Conservation (phyloP, 2,797 vertebrate species). For the Gouania willdenowi region DNA sequence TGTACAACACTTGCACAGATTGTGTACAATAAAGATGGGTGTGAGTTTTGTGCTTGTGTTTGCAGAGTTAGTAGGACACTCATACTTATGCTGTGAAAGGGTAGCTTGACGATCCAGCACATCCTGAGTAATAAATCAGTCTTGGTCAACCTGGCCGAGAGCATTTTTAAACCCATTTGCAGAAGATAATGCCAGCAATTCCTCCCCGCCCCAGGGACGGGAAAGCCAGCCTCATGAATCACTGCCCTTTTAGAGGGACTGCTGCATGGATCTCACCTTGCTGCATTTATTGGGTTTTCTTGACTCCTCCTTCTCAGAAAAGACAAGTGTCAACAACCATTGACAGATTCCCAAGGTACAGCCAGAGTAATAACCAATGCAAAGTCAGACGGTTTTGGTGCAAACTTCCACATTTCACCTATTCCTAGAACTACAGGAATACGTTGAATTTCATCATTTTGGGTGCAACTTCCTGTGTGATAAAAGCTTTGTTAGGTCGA, state of each 20-base stretch:
- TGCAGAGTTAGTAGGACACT: slow-evolving; percentile 12
- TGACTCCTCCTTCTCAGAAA: slow-evolving; percentile 44
- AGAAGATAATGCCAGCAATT: slow-evolving; percentile 78
- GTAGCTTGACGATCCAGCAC: slow-evolving; percentile 43
- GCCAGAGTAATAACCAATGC: too few species aligned
- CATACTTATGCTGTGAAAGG: slow-evolving; percentile 36
- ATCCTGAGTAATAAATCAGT: slow-evolving; percentile 76
- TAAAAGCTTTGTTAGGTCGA: too few species aligned
- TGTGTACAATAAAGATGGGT: slow-evolving; percentile 1
- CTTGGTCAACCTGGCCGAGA: slow-evolving; percentile 74
- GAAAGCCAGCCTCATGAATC: slow-evolving; percentile 71
- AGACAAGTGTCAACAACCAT: too few species aligned
- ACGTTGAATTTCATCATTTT: too few species aligned
- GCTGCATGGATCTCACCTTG: slow-evolving; percentile 61
- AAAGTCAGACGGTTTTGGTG: too few species aligned
- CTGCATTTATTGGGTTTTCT: slow-evolving; percentile 48
- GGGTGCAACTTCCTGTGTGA: too few species aligned
- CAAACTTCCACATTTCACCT: too few species aligned
- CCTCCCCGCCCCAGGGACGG: slow-evolving; percentile 64
- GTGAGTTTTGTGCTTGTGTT: slow-evolving; percentile 18
- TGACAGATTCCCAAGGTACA: too few species aligned
- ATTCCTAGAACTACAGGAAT: too few species aligned
- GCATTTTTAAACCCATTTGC: slow-evolving; percentile 78
- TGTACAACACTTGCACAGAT: slow-evolving; percentile 20
- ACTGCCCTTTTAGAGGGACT: slow-evolving; percentile 69